phyloP scores from a whole-genome alignment of 1,140 invertebrate species.

The Campoletis sonorensis region DNA sequence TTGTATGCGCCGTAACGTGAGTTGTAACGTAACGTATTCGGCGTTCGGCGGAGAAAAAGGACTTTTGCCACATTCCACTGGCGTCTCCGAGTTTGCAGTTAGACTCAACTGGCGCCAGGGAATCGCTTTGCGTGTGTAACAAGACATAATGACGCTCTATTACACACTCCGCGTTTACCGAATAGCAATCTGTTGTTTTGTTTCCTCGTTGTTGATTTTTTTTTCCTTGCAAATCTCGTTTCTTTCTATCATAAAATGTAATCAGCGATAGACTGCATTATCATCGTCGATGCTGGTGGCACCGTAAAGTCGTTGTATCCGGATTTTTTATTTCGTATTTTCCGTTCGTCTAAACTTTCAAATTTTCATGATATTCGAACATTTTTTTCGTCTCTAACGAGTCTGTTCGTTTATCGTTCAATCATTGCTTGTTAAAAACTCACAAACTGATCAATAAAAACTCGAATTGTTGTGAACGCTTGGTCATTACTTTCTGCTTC shows the following conservation, averaged over 20 bases:
- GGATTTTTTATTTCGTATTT: too few relatives aligned
- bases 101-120: background rate
- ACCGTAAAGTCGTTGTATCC: too few relatives aligned
- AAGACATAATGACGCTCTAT: constrained; percentile 2
- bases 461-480: too few relatives aligned
- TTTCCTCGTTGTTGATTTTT: background rate
- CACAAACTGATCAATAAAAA: too few relatives aligned
- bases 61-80: constrained; percentile 9
- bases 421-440: too few relatives aligned
- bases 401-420: too few relatives aligned
- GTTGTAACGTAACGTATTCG: background rate
- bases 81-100: background rate
- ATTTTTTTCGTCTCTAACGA: too few relatives aligned
- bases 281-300: too few relatives aligned
- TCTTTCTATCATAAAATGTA: background rate
- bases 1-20: background rate
- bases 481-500: too few relatives aligned
- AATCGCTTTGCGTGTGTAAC: constrained; percentile 3
- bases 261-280: background rate
- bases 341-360: too few relatives aligned
- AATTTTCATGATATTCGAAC: too few relatives aligned
- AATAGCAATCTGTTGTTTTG: background rate
- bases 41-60: background rate
- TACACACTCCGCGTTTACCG: constrained; percentile 5
- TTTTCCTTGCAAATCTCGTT: background rate